Evolutionary conservation across 1,140 invertebrate genomes (phyloP), one percentile per base, ranked within the genome.

Genomic region (Heliothis subflexa): DNA sequence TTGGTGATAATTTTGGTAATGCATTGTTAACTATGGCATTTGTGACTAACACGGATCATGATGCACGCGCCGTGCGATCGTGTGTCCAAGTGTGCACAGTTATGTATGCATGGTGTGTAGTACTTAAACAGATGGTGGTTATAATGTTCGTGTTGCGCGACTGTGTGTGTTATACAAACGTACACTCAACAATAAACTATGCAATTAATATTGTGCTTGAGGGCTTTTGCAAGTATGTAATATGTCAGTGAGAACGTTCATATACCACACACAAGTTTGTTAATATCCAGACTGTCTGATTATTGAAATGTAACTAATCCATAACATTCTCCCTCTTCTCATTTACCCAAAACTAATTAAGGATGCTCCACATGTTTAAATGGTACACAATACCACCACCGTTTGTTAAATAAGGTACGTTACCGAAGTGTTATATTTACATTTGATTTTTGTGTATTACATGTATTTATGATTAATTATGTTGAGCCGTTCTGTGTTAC

Each of bases 271-370:
- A 83, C 79, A 79, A 49, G 70, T 62, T 73, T 84, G 59, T 81
- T 85, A 83, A 84, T 87, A 75, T 86, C 83, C 66, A 87, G 73
- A 82, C 45, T 70, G 66, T 55, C 72, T 91, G 83, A 85, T 88
- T 86, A 81, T 87, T 85, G 86, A 88, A 86, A 91, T 93, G 87
- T 92, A 88, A 94, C 93, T 94, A 94, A 94, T 94, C 92, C 93
- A 94, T 94, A 94, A 94, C 93, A 94, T 94, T 94, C 93, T 94
- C 93, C 92, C 90, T 92, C 90, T 93, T 93, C 92, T 92, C 89
- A 90, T 92, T 91, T 92, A 92, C 86, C 92, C 92, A 92, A 94
- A 94, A 94, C 93, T 94, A 87, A 91, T 94, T 93, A 93, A 93
- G 93, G 93, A 94, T 93, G 90, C 87, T 89, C 92, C 85, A 92